Conservation (phyloP, 2,113 vertebrate genomes). For the Danionella cerebrum region DNA sequence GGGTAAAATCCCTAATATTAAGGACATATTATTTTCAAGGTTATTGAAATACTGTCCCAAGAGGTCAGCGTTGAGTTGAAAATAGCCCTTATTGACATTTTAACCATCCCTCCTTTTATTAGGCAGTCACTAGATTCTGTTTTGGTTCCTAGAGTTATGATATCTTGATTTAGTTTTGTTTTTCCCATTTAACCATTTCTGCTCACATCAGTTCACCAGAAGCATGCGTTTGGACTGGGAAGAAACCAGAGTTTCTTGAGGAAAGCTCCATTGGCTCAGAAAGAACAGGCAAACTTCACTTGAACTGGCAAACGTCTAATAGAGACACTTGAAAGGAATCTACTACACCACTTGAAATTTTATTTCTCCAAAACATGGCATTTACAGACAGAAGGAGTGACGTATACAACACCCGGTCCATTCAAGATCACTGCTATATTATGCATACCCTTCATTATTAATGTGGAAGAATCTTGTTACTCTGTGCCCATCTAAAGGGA, state of each 20-base stretch:
- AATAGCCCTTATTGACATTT: neutral
- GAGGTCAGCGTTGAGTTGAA: conserved; percentile 15
- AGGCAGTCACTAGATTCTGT: no score
- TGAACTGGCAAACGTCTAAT: no score
- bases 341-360: neutral
- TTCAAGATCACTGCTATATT: conserved; percentile 55
- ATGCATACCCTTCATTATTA: conserved; percentile 69
- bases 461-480: conserved; percentile 65
- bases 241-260: no score
- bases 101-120: no score
- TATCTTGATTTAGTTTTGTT: no score
- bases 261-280: no score
- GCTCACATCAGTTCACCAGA: no score
- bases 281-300: no score
- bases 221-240: no score
- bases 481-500: conserved; percentile 46
- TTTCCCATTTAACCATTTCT: no score
- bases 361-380: conserved; percentile 19
- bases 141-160: no score
- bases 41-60: neutral
- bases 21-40: neutral
- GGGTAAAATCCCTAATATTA: no score
- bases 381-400: conserved; percentile 24
- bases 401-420: conserved; percentile 31
- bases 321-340: neutral